phyloP scores from a whole-genome alignment of 2,113 vertebrate genomes.

The Lathamus discolor region DNA sequence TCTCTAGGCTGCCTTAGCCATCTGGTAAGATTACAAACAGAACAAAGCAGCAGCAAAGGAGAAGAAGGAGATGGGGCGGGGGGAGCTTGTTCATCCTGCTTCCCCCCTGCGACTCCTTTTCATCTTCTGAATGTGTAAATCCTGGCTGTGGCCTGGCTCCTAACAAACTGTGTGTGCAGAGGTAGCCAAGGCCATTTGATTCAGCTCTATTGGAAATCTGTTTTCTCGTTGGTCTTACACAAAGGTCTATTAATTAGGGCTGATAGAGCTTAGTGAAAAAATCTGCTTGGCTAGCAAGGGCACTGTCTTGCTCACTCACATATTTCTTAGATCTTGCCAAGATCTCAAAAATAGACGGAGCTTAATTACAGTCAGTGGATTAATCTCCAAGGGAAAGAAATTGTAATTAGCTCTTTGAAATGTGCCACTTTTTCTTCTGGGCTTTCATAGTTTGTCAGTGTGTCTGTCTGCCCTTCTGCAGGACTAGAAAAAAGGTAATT shows the following conservation, averaged over 20 bases:
- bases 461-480: slow-evolving; percentile 72
- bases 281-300: slow-evolving; percentile 78
- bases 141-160: slow-evolving; percentile 14
- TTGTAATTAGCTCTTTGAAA: slow-evolving; percentile 81
- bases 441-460: slow-evolving; percentile 72
- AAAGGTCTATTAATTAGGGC: slow-evolving; percentile 81
- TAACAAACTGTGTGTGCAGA: slow-evolving; percentile 55
- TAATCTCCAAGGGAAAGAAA: slow-evolving; percentile 79
- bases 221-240: slow-evolving; percentile 76
- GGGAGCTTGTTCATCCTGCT: neutral
- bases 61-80: neutral
- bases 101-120: neutral
- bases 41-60: slow-evolving; percentile 46
- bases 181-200: slow-evolving; percentile 72
- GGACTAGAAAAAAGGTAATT: slow-evolving; percentile 70
- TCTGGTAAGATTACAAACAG: slow-evolving; percentile 62
- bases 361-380: slow-evolving; percentile 82
- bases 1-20: slow-evolving; percentile 40
- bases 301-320: slow-evolving; percentile 46
- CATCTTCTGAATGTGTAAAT: slow-evolving; percentile 32
- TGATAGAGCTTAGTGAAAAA: slow-evolving; percentile 77
- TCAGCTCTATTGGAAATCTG: slow-evolving; percentile 75
- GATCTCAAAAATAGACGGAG: slow-evolving; percentile 77
- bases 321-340: slow-evolving; percentile 82
- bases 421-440: slow-evolving; percentile 73